These are phyloP conservation scores for Platypus cylindrus DNA, from an alignment of 2,888 invertebrate genomes.

Conservation along the genomic window DNA sequence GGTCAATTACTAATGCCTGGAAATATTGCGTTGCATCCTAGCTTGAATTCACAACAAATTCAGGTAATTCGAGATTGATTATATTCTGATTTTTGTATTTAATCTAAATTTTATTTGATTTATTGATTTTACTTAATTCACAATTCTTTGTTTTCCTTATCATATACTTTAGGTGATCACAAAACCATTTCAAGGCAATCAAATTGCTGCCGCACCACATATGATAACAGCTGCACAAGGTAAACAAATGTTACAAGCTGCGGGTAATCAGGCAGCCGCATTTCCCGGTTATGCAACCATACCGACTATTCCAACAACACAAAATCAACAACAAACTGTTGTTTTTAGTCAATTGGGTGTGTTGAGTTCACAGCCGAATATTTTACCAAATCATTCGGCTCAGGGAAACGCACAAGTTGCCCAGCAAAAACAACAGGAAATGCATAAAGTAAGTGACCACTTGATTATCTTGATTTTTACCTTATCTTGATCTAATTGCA, in stretches of 20 bases:
- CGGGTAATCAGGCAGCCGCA: constrained; percentile 48
- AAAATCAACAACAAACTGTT: constrained; percentile 63
- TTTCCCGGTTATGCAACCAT: constrained; percentile 69
- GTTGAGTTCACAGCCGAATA: constrained; percentile 55
- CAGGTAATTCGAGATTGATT: constrained; percentile 38
- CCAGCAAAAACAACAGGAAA: constrained; percentile 48
- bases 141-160: background rate
- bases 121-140: background rate
- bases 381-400: constrained; percentile 47
- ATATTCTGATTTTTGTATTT: background rate
- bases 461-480: background rate
- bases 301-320: constrained; percentile 63
- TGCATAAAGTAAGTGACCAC: constrained; percentile 43
- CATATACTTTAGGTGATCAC: constrained; percentile 54
- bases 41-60: constrained; percentile 64
- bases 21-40: constrained; percentile 61
- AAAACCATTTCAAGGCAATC: constrained; percentile 73
- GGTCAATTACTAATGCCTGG: constrained; percentile 67
- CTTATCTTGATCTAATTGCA: no score
- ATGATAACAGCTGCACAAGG: constrained; percentile 67
- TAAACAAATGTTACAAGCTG: constrained; percentile 59
- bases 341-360: constrained; percentile 62
- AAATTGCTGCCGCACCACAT: constrained; percentile 45
- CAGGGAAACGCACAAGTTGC: constrained; percentile 36
- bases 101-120: background rate